Evolutionary conservation across 2,113 vertebrate genomes (phyloP).

Genomic region (Albula glossodonta): DNA sequence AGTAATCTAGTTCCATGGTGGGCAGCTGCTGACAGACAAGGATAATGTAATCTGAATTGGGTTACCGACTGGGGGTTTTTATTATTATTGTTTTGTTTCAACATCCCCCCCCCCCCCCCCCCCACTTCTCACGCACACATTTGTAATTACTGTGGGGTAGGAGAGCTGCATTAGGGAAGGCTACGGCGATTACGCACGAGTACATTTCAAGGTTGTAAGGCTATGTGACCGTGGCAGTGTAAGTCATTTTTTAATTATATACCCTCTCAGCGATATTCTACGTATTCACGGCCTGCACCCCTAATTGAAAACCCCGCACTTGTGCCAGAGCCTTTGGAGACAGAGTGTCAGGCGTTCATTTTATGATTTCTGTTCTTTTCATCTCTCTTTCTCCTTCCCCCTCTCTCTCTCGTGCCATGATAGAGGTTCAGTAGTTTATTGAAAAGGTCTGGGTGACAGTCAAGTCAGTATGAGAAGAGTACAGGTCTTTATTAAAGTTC

Average conservation of each 20-base stretch:
- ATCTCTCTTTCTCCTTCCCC: not conserved
- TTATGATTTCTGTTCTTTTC: not conserved
- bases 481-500: not conserved
- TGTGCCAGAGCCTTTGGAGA: not conserved
- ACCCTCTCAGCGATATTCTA: slow-evolving; percentile 1
- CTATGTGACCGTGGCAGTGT: not conserved
- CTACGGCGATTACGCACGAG: slow-evolving; percentile 7
- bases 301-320: slow-evolving; percentile 1
- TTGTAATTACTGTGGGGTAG: not conserved
- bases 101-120: too few species aligned
- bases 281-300: not conserved
- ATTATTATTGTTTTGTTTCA: not conserved
- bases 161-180: not conserved
- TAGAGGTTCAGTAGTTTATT: not conserved
- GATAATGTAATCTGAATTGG: slow-evolving; percentile 17
- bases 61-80: not conserved
- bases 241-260: slow-evolving; percentile 1
- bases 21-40: slow-evolving; percentile 7
- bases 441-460: not conserved
- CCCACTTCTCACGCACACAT: not conserved
- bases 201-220: not conserved
- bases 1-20: not conserved
- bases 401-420: not conserved
- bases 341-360: not conserved
- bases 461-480: not conserved